Conservation (phyloP, 1,140 invertebrate genomes). For the Mercenaria mercenaria region DNA sequence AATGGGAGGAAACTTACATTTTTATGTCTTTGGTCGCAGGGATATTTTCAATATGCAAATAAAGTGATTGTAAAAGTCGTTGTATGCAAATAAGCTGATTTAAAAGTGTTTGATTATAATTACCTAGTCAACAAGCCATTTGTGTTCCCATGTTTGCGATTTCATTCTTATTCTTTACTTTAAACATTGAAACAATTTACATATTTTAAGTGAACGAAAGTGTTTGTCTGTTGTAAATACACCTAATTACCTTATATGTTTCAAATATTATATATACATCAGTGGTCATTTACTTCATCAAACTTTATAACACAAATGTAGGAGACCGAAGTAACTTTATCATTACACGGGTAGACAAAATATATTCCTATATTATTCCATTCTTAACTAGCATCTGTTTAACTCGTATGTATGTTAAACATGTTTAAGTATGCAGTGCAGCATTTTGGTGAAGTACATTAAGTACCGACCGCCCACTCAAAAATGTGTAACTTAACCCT, state of each 20-base stretch:
- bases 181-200: conserved; percentile 21
- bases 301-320: too few relatives aligned
- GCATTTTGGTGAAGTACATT: too few relatives aligned
- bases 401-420: too few relatives aligned
- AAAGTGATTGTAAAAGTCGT: not conserved
- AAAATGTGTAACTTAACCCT: too few relatives aligned
- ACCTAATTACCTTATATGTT: not conserved
- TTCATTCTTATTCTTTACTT: conserved; percentile 5
- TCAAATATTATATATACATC: not conserved
- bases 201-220: not conserved
- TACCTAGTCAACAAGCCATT: conserved; percentile 13
- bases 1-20: too few relatives aligned
- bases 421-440: too few relatives aligned
- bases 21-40: not conserved
- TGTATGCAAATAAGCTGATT: conserved; percentile 9
- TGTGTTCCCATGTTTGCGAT: not conserved
- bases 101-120: conserved; percentile 34
- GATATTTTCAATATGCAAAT: conserved; percentile 25
- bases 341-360: too few relatives aligned
- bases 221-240: not conserved
- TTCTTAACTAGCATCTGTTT: too few relatives aligned
- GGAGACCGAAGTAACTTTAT: too few relatives aligned
- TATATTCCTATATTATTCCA: too few relatives aligned
- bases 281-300: too few relatives aligned
- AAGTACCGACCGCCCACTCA: too few relatives aligned